Conservation (phyloP, 1,140 invertebrate genomes). For the Orius insidiosus region DNA sequence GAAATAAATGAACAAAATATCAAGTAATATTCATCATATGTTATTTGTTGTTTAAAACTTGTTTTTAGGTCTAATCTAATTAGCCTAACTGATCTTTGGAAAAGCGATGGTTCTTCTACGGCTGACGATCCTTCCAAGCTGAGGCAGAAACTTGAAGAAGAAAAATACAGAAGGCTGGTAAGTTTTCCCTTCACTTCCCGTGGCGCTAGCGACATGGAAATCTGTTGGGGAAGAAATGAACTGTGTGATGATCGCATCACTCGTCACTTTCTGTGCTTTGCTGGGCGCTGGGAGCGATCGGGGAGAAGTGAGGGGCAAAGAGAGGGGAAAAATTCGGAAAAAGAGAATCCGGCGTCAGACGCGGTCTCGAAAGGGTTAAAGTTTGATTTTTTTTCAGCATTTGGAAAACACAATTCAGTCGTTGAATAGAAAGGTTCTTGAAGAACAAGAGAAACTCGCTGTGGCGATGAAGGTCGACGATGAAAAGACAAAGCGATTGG, state of each 20-base stretch:
- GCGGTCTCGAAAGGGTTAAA: too few relatives aligned
- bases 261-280: too few relatives aligned
- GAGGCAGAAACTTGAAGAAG: slow-evolving; percentile 48
- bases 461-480: slow-evolving; percentile 57
- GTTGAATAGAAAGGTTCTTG: slow-evolving; percentile 48
- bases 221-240: too few relatives aligned
- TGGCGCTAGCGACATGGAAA: too few relatives aligned
- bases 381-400: slow-evolving; percentile 34
- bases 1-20: not conserved
- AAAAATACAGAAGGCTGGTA: slow-evolving; percentile 52
- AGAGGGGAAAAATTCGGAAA: too few relatives aligned
- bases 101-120: slow-evolving; percentile 24
- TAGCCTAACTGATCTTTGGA: slow-evolving; percentile 36
- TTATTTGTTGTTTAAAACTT: not conserved
- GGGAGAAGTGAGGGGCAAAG: too few relatives aligned
- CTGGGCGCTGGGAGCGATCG: too few relatives aligned
- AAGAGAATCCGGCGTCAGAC: too few relatives aligned
- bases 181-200: slow-evolving; percentile 15
- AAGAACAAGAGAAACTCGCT: slow-evolving; percentile 57
- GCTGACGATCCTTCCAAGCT: slow-evolving; percentile 23
- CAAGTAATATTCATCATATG: not conserved
- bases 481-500: slow-evolving; percentile 45
- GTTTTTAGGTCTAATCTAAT: slow-evolving; percentile 22
- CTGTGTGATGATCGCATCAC: too few relatives aligned
- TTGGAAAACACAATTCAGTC: slow-evolving; percentile 57